phyloP scores from a whole-genome alignment of 2,113 vertebrate genomes.

The Nyctibius bracteatus region DNA sequence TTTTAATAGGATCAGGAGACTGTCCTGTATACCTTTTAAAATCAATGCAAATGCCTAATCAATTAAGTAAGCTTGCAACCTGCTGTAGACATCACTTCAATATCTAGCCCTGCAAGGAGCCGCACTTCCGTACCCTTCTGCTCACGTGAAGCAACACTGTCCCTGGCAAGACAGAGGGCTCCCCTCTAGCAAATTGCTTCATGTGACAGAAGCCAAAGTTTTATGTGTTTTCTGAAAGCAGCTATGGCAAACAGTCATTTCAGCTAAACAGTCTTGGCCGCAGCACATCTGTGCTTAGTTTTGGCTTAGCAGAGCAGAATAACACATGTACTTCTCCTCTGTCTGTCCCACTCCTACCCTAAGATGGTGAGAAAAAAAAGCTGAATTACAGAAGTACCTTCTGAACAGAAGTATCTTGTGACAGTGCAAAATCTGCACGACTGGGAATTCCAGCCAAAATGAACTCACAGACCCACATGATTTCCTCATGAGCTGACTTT shows the following conservation, averaged over 20 bases:
- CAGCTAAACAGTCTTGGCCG: neutral
- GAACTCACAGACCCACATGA: constrained; percentile 24
- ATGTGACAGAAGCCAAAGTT: neutral
- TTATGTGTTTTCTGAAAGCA: constrained; percentile 20
- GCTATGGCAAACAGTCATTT: constrained; percentile 20
- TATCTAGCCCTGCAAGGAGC: neutral
- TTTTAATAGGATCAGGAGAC: neutral
- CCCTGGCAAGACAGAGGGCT: neutral
- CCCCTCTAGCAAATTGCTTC: neutral
- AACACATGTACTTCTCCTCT: constrained; percentile 12
- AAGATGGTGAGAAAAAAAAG: constrained; percentile 43
- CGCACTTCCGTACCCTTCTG: rapidly evolving
- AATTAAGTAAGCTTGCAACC: neutral
- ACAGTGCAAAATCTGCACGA: neutral
- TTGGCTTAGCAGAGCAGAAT: constrained; percentile 47
- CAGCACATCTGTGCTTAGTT: constrained; percentile 45
- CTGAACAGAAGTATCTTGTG: constrained; percentile 34
- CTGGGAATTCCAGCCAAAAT: constrained; percentile 25
- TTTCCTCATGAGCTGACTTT: neutral
- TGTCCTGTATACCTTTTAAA: neutral
- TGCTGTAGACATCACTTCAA: neutral
- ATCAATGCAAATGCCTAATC: neutral
- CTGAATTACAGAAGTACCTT: constrained; percentile 53
- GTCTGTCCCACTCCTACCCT: neutral
- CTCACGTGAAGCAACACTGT: neutral